Percentiles rank a stretch among this genome's conserved stretches.
Conservation (phyloP, 2,888 invertebrate genomes). For the Lithophane semibrunnea region DNA sequence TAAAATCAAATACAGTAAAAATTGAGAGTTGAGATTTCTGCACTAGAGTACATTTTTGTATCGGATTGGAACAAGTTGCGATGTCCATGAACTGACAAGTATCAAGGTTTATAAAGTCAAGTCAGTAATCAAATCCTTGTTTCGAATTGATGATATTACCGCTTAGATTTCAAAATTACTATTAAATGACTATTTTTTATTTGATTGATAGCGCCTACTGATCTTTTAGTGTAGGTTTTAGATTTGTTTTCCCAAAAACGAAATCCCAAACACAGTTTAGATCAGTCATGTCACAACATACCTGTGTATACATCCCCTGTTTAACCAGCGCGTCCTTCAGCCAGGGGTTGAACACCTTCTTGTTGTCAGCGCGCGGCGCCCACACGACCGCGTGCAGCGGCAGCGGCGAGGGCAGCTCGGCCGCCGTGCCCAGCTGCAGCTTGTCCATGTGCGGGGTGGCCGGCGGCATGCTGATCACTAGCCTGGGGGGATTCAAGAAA, state of each 20-base stretch:
- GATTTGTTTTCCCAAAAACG: background rate
- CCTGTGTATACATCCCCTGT: constrained; percentile 96
- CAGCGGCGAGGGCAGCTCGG: constrained; percentile 92
- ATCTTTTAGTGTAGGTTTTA: background rate
- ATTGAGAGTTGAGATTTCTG: background rate
- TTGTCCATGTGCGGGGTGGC: constrained; percentile 96
- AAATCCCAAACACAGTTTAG: background rate
- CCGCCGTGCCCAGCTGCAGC: constrained; percentile 92
- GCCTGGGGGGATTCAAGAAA: constrained; percentile 80
- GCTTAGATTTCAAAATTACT: background rate
- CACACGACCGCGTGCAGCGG: constrained; percentile 96
- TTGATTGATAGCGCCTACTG: background rate
- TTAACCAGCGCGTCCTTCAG: constrained; percentile 97
- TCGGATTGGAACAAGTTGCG: background rate
- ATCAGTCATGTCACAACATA: background rate
- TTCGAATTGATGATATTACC: background rate
- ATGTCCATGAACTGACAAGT: background rate
- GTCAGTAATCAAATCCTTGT: background rate
- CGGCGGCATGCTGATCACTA: constrained; percentile 96
- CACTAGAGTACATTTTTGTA: background rate
- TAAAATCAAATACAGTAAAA: background rate
- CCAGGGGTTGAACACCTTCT: constrained; percentile 96
- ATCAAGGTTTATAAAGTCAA: background rate
- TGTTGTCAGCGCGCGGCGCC: constrained; percentile 96
- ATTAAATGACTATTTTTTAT: background rate